Evolutionary conservation across 2,797 vertebrate species (phyloP).

Genomic region (Rhincodon typus): DNA sequence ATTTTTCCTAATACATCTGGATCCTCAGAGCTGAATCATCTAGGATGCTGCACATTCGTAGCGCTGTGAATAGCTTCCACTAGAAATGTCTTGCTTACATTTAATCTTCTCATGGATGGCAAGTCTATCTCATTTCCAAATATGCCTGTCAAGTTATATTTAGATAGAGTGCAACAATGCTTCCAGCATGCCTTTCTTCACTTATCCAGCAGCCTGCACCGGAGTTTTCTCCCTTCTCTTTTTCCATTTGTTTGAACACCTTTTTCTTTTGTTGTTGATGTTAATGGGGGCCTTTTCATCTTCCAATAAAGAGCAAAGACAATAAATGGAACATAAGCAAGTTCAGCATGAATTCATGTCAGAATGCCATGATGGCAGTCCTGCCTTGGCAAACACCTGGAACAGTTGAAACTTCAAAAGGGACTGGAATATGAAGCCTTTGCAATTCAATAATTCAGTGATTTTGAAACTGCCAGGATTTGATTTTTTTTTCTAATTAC

Average conservation of each 20-base stretch:
- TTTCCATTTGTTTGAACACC: slow-evolving; percentile 21
- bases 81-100: neutral
- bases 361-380: slow-evolving; percentile 21
- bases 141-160: neutral
- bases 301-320: neutral
- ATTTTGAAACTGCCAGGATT: neutral
- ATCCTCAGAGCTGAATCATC: neutral
- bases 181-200: neutral
- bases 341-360: slow-evolving; percentile 22
- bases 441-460: slow-evolving; percentile 12
- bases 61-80: neutral
- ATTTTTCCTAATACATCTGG: neutral
- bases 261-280: neutral
- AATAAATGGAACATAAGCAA: neutral
- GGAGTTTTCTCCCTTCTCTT: neutral
- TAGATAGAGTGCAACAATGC: neutral
- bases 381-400: slow-evolving; percentile 1
- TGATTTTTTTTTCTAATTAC: neutral
- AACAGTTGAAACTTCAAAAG: slow-evolving; percentile 30
- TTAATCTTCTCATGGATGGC: neutral
- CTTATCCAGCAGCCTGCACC: neutral
- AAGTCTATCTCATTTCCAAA: neutral
- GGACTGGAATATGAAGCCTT: neutral
- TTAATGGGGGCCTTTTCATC: slow-evolving; percentile 10
- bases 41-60: neutral